phyloP scores from a whole-genome alignment of 1,140 invertebrate species.

The Scaptodrosophila lebanonensis region DNA sequence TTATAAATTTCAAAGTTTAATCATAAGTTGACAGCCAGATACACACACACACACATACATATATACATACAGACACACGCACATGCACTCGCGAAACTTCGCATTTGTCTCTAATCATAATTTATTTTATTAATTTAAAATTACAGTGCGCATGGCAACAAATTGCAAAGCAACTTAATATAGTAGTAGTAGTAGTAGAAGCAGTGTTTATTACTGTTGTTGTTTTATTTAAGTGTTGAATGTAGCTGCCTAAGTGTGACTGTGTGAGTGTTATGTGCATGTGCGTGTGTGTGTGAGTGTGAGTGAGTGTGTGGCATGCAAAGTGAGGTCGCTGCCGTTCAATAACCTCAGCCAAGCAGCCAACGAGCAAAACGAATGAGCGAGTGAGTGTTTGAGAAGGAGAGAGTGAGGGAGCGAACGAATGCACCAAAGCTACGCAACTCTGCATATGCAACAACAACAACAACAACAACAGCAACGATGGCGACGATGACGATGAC shows the following conservation, averaged over 20 bases:
- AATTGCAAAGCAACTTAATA: constrained; percentile 59
- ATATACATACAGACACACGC: too few relatives aligned
- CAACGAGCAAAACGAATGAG: not conserved
- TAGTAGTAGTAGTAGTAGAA: constrained; percentile 6
- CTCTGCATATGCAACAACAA: constrained; percentile 65
- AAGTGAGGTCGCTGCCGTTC: constrained; percentile 76
- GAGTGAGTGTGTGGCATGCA: constrained; percentile 49
- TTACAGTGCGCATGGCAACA: constrained; percentile 59
- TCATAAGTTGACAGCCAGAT: constrained; percentile 42
- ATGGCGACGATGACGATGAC: constrained; percentile 38
- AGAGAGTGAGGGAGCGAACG: too few relatives aligned
- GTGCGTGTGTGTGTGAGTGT: not conserved
- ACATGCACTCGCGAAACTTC: too few relatives aligned
- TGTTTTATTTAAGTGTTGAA: constrained; percentile 4
- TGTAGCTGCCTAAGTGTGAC: not conserved
- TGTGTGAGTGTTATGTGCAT: not conserved
- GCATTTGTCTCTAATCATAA: constrained; percentile 61
- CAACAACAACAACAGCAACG: constrained; percentile 30
- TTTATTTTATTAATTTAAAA: constrained; percentile 73
- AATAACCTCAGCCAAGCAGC: constrained; percentile 58
- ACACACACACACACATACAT: not conserved
- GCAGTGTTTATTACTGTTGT: constrained; percentile 10
- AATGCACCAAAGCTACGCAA: constrained; percentile 9
- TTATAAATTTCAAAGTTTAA: constrained; percentile 44
- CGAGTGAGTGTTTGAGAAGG: constrained; percentile 49